Conservation (phyloP, 2,113 vertebrate genomes). For the Drymodes brunneopygia region DNA sequence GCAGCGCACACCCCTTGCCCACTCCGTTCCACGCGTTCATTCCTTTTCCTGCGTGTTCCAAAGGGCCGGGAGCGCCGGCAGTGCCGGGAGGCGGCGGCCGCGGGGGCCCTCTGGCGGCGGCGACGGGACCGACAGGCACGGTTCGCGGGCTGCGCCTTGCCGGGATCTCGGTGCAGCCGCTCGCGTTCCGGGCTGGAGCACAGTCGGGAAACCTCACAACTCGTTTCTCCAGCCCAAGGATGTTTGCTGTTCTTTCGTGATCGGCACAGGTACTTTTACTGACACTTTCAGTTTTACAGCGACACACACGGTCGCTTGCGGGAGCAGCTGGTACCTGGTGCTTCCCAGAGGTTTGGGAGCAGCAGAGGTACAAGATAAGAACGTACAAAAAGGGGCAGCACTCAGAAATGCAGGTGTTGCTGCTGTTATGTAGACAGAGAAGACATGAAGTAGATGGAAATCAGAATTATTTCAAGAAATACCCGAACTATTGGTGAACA, state of each 20-base stretch:
- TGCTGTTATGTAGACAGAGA: not conserved
- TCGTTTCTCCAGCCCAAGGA: accelerated
- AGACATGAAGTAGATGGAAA: not conserved
- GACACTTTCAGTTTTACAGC: not conserved
- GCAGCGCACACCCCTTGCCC: not conserved
- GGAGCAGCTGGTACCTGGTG: not conserved
- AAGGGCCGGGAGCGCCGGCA: not conserved
- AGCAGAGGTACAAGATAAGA: not conserved
- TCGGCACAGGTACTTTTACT: no score
- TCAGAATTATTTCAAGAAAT: not conserved
- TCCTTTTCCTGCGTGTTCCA: accelerated
- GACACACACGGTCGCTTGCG: accelerated
- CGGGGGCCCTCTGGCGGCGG: not conserved
- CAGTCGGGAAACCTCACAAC: accelerated
- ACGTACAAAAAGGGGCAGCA: not conserved
- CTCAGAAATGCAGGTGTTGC: not conserved
- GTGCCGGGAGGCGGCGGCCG: not conserved
- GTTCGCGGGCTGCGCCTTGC: no score
- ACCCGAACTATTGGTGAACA: not conserved
- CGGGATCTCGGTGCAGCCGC: not conserved
- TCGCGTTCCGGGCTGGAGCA: not conserved
- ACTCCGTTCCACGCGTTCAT: accelerated
- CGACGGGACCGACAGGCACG: accelerated
- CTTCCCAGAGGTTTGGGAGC: not conserved
- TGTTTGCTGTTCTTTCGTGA: not conserved